Percentiles rank a stretch among this genome's conserved stretches.
These are phyloP conservation scores for Okamejei kenojei DNA, from an alignment of 2,797 vertebrate genomes.

Conservation along the genomic window DNA sequence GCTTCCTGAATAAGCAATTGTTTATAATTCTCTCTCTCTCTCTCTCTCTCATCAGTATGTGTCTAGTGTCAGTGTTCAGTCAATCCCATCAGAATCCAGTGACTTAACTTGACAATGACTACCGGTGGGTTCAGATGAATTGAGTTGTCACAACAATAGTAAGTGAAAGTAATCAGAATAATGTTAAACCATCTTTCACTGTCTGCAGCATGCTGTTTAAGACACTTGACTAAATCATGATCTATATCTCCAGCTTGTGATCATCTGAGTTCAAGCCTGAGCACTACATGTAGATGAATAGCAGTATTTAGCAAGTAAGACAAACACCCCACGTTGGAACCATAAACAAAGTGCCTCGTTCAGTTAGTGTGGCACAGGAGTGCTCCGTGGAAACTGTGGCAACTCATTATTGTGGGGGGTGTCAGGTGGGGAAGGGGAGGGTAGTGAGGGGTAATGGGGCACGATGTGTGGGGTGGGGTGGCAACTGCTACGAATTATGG, in stretches of 20 bases:
- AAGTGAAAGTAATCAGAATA: background rate
- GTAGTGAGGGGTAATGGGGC: too few relatives aligned
- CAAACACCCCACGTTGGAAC: background rate
- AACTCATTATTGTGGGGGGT: background rate
- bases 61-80: background rate
- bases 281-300: background rate
- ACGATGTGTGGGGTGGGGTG: too few relatives aligned
- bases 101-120: background rate
- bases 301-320: background rate
- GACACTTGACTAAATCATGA: background rate
- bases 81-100: background rate
- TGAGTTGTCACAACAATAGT: slow-evolving; percentile 4
- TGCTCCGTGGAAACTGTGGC: background rate
- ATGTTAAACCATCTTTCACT: background rate
- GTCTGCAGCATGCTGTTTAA: background rate
- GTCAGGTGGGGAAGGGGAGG: too few relatives aligned
- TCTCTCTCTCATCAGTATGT: background rate
- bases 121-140: background rate
- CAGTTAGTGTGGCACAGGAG: background rate
- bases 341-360: background rate
- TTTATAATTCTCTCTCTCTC: too few relatives aligned
- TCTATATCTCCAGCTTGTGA: background rate
- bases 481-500: too few relatives aligned
- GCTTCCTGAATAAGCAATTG: background rate
- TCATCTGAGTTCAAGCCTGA: background rate